These are phyloP conservation scores for Tetanocera ferruginea DNA, from an alignment of 2,888 invertebrate species.

Conservation along the genomic window DNA sequence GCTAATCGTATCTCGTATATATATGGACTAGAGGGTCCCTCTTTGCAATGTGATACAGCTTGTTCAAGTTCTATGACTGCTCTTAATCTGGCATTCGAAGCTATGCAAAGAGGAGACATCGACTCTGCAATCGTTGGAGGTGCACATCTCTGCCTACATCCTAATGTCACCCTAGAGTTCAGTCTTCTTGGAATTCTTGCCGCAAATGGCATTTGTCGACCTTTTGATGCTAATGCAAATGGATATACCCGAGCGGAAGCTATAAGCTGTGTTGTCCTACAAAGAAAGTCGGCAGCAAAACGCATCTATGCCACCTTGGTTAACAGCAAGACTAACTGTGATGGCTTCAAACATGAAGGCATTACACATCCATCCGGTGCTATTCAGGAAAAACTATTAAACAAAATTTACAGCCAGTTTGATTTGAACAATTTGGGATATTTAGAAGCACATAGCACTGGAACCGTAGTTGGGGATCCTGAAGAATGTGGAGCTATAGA, in stretches of 20 bases:
- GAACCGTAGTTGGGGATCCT: constrained; percentile 91
- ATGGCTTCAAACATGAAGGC: constrained; percentile 81
- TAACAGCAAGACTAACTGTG: constrained; percentile 85
- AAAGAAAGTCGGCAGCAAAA: too few relatives aligned
- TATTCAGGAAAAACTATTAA: constrained; percentile 75
- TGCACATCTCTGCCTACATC: constrained; percentile 86
- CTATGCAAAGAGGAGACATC: constrained; percentile 84
- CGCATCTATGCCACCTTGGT: constrained; percentile 79
- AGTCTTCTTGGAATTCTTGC: constrained; percentile 83
- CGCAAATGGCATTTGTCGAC: constrained; percentile 87
- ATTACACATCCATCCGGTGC: constrained; percentile 78
- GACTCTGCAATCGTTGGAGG: constrained; percentile 93
- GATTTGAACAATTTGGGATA: constrained; percentile 77
- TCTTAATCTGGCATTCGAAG: constrained; percentile 83
- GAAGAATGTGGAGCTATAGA: constrained; percentile 89
- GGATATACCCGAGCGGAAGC: constrained; percentile 90
- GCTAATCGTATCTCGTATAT: too few relatives aligned
- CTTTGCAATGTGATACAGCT: constrained; percentile 90
- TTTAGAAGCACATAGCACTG: too few relatives aligned
- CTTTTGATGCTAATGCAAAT: constrained; percentile 87
- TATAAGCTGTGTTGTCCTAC: constrained; percentile 78
- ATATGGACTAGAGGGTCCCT: constrained; percentile 90
- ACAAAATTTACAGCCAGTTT: constrained; percentile 78
- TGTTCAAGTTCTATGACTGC: constrained; percentile 95
- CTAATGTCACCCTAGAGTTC: constrained; percentile 90